Evolutionary conservation across 2,113 vertebrate species (phyloP).

Genomic region (Thunnus thynnus): DNA sequence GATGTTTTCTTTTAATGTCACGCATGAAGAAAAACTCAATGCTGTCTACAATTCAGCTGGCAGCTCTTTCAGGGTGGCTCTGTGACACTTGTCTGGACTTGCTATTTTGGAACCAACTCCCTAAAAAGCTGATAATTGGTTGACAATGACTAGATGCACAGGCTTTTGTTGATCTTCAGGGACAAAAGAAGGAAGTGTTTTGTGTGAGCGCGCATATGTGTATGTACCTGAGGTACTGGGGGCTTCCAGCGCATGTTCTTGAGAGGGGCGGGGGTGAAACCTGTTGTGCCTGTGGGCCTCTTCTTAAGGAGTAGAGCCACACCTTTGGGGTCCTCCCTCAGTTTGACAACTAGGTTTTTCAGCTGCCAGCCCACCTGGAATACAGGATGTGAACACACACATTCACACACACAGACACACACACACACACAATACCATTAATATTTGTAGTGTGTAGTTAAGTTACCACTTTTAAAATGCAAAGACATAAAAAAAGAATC

Average conservation of each 20-base stretch:
- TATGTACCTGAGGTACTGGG: conserved; percentile 90
- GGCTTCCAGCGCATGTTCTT: conserved; percentile 99
- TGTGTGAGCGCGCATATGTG: neutral
- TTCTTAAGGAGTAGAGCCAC: conserved; percentile 95
- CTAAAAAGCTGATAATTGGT: conserved; percentile 70
- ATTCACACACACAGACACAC: neutral
- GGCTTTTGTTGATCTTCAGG: conserved; percentile 23
- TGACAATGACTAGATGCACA: conserved; percentile 44
- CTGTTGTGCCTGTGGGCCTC: conserved; percentile 91
- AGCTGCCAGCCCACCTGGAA: conserved; percentile 97
- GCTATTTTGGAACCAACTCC: conserved; percentile 63
- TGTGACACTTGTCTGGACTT: conserved; percentile 65
- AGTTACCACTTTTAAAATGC: neutral
- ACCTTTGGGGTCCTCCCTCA: conserved; percentile 94
- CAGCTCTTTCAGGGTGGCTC: conserved; percentile 57
- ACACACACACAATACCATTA: neutral
- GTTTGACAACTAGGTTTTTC: conserved; percentile 93
- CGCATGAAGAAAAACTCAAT: conserved; percentile 16
- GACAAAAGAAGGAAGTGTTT: conserved; percentile 26
- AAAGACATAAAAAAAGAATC: neutral
- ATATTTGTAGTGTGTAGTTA: neutral
- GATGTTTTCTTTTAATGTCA: conserved; percentile 40
- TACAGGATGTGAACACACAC: neutral
- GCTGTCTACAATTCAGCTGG: neutral
- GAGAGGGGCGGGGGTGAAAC: conserved; percentile 93